Evolutionary conservation across 2,888 invertebrate species (phyloP).

Genomic region (Coleophora flavipennella): DNA sequence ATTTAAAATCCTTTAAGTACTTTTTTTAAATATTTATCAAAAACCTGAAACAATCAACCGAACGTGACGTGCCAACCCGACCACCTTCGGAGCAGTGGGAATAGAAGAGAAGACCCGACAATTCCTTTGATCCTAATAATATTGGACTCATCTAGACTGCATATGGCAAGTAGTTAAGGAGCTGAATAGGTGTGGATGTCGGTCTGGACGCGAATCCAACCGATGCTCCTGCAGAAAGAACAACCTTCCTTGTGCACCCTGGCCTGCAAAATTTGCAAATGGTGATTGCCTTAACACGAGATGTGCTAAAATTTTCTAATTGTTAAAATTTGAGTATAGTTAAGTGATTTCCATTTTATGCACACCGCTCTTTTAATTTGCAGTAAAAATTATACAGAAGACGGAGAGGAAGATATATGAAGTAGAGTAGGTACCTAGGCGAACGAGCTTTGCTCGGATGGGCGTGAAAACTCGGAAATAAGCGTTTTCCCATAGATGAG

Average conservation of each 20-base stretch:
- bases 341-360: neutral
- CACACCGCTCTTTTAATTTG: neutral
- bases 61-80: too few species aligned
- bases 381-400: neutral
- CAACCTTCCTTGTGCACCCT: neutral
- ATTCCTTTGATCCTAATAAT: neutral
- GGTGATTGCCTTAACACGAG: too few species aligned
- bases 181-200: neutral
- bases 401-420: neutral
- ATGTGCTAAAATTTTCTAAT: too few species aligned
- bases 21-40: too few species aligned
- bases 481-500: too few species aligned
- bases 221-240: neutral
- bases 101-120: neutral
- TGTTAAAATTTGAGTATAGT: neutral
- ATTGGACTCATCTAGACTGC: neutral
- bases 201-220: neutral
- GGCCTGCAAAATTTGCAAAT: neutral
- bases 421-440: too few species aligned
- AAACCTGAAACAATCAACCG: too few species aligned
- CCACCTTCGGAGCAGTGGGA: too few species aligned
- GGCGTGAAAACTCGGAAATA: too few species aligned
- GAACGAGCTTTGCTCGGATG: too few species aligned
- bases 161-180: neutral
- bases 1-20: too few species aligned